Evolutionary conservation across 2,797 vertebrate genomes (phyloP).

Genomic region (Tenualosa ilisha): DNA sequence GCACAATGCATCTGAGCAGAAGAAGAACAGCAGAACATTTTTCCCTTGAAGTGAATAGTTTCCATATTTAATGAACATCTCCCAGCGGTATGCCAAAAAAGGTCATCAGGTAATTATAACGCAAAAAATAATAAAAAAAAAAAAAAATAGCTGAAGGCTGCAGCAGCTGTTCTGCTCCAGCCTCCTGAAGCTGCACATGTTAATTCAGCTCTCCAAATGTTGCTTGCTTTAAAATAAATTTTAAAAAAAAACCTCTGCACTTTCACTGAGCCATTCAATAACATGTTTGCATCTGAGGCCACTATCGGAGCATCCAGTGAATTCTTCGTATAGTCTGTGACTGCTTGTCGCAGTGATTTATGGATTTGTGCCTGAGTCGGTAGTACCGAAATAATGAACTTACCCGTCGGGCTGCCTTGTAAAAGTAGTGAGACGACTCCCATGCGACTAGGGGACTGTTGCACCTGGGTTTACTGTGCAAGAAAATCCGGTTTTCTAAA

Average conservation of each 20-base stretch:
- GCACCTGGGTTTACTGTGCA: slow-evolving; percentile 3
- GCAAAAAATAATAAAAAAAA: too few species aligned
- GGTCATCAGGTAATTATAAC: slow-evolving; percentile 6
- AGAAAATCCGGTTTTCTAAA: slow-evolving; percentile 45
- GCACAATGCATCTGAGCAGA: not conserved
- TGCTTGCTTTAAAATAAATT: not conserved
- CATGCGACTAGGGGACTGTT: not conserved
- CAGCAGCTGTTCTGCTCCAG: slow-evolving; percentile 19
- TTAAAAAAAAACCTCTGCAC: too few species aligned
- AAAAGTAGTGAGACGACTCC: not conserved
- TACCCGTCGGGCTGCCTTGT: not conserved
- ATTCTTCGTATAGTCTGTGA: not conserved
- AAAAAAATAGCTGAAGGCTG: slow-evolving; percentile 8
- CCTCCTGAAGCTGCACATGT: too few species aligned
- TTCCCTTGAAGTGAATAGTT: not conserved
- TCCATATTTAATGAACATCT: slow-evolving; percentile 12
- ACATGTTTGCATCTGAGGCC: not conserved
- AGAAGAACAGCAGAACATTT: not conserved
- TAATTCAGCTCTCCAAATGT: slow-evolving; percentile 15
- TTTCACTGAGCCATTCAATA: not conserved
- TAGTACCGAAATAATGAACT: not conserved
- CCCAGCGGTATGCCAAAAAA: slow-evolving; percentile 16
- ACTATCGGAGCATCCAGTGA: not conserved
- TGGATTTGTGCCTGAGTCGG: not conserved
- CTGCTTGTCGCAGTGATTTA: not conserved